Evolutionary conservation across 2,113 vertebrate genomes (phyloP).

Genomic region (Channa maculata): DNA sequence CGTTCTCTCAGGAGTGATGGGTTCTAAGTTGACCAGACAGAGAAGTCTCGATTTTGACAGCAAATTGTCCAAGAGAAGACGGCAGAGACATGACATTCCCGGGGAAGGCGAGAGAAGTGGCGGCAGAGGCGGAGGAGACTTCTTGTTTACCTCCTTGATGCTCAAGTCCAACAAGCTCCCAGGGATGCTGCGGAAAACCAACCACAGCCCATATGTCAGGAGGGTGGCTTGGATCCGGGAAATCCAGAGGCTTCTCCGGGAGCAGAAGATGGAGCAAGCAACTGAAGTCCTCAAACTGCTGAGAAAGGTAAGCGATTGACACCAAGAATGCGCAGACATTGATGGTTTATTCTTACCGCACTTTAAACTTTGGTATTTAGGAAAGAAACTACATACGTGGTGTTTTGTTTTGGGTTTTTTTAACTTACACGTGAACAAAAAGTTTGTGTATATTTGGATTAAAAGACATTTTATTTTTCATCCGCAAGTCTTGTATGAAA

Average conservation of each 20-base stretch:
- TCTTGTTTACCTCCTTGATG: conserved; percentile 83
- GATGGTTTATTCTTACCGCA: background rate
- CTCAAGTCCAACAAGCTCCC: conserved; percentile 84
- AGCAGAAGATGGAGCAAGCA: conserved; percentile 84
- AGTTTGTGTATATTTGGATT: background rate
- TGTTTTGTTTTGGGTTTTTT: background rate
- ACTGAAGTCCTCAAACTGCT: conserved; percentile 86
- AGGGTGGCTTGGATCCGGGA: conserved; percentile 85
- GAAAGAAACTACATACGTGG: background rate
- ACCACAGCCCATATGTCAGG: conserved; percentile 85
- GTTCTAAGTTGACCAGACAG: conserved; percentile 87
- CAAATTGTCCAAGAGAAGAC: conserved; percentile 61
- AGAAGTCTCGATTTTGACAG: conserved; percentile 85
- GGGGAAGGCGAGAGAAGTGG: conserved; percentile 64
- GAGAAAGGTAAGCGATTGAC: conserved; percentile 81
- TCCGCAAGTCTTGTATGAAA: background rate
- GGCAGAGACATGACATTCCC: conserved; percentile 52
- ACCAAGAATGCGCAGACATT: no score
- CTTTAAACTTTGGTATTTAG: background rate
- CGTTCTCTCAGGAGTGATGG: conserved; percentile 80
- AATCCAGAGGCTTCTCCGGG: conserved; percentile 83
- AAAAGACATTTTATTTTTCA: background rate
- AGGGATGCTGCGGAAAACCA: conserved; percentile 82
- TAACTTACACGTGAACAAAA: conserved; percentile 1
- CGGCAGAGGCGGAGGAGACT: conserved; percentile 66